phyloP scores from a whole-genome alignment of 2,888 invertebrate genomes.

The Campaea margaritaria region DNA sequence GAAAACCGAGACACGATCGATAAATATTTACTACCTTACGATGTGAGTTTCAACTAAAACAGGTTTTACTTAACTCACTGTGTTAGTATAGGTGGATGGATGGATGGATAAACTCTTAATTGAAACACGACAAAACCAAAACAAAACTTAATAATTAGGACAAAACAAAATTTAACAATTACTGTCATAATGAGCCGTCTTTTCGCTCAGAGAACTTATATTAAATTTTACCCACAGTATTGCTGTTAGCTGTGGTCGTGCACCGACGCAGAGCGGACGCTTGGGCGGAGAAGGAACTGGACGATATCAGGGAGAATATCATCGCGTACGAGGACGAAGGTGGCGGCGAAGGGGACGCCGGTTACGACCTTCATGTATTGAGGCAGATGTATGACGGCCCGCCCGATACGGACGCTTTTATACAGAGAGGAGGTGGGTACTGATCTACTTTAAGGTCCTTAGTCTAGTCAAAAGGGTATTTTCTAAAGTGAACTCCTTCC shows the following conservation, averaged over 20 bases:
- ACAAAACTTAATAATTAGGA: too few relatives aligned
- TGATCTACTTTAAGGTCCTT: background rate
- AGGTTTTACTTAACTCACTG: too few relatives aligned
- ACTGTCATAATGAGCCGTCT: too few relatives aligned
- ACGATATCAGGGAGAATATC: conserved; percentile 98
- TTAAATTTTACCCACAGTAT: conserved; percentile 76
- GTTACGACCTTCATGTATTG: conserved; percentile 94
- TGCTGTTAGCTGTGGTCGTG: conserved; percentile 96
- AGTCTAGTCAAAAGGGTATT: too few relatives aligned
- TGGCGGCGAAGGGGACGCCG: conserved; percentile 98
- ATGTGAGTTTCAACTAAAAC: too few relatives aligned
- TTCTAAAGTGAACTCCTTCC: too few relatives aligned
- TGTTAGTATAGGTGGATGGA: too few relatives aligned
- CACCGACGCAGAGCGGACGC: conserved; percentile 94
- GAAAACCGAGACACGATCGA: too few relatives aligned
- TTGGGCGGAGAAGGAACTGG: conserved; percentile 95
- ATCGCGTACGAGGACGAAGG: conserved; percentile 99
- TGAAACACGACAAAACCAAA: too few relatives aligned
- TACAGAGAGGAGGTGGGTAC: conserved; percentile 6
- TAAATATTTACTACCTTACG: too few relatives aligned
- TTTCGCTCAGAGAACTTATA: background rate
- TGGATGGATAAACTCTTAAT: too few relatives aligned
- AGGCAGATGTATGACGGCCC: conserved; percentile 87
- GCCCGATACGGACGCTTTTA: conserved; percentile 77
- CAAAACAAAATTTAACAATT: too few relatives aligned